Conservation (phyloP, 2,888 invertebrate species). For the Phengaris arion region DNA sequence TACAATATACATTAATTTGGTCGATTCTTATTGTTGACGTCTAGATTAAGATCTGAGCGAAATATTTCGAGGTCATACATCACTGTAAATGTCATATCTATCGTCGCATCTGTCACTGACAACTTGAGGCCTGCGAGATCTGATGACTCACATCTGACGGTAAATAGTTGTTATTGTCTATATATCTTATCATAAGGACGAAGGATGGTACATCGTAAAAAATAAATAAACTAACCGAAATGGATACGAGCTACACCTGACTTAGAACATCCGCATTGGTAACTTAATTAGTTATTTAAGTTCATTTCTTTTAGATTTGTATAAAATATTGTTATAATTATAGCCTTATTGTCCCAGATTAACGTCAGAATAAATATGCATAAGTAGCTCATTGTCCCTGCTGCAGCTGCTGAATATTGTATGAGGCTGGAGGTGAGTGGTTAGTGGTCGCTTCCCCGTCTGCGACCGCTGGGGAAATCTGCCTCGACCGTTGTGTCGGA, state of each 20-base stretch:
- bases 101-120: background rate
- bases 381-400: background rate
- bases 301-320: background rate
- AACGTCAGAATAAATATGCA: background rate
- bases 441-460: background rate
- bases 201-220: too few species aligned
- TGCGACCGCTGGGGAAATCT: conserved; percentile 1
- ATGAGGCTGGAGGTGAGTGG: background rate
- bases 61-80: background rate
- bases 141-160: background rate
- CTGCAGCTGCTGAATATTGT: background rate
- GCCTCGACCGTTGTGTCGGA: background rate
- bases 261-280: too few species aligned
- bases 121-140: background rate
- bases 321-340: background rate
- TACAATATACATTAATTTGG: too few species aligned
- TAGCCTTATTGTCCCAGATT: background rate
- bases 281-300: too few species aligned
- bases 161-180: too few species aligned
- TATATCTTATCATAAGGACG: too few species aligned
- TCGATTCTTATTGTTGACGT: too few species aligned
- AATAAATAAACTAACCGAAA: too few species aligned
- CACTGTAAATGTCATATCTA: background rate
- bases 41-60: too few species aligned
- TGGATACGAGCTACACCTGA: too few species aligned